Evolutionary conservation across 1,140 invertebrate genomes (phyloP).

Genomic region (Lethrus apterus): DNA sequence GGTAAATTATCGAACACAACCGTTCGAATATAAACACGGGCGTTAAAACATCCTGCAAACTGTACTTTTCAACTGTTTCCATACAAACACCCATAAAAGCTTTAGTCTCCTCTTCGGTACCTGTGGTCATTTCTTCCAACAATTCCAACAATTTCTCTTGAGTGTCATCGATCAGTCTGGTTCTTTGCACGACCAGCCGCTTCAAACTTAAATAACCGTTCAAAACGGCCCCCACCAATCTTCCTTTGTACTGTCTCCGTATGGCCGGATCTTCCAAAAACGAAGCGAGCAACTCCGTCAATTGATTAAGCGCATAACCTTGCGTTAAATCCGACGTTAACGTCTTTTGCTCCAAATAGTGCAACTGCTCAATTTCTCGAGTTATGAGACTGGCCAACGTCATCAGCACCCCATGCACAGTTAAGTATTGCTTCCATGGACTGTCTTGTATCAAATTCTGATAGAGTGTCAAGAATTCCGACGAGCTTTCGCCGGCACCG

Average conservation of each 20-base stretch:
- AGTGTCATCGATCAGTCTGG: constrained; percentile 91
- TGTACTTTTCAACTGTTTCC: constrained; percentile 91
- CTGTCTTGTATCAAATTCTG: constrained; percentile 74
- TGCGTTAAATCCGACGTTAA: constrained; percentile 90
- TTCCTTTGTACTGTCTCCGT: constrained; percentile 82
- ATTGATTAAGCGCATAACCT: constrained; percentile 80
- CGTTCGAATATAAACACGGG: constrained; percentile 97
- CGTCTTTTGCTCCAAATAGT: constrained; percentile 81
- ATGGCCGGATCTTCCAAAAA: constrained; percentile 77
- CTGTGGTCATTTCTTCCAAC: constrained; percentile 93
- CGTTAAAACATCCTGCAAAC: constrained; percentile 84
- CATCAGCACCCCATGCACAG: constrained; percentile 75
- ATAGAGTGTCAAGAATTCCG: constrained; percentile 85
- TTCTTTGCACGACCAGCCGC: constrained; percentile 88
- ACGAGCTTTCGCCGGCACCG: constrained; percentile 78
- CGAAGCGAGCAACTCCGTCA: constrained; percentile 79
- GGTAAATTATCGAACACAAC: constrained; percentile 94
- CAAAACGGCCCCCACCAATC: constrained; percentile 79
- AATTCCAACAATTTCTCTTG: constrained; percentile 92
- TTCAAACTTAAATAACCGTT: constrained; percentile 90
- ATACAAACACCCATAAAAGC: constrained; percentile 97
- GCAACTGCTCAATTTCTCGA: constrained; percentile 78
- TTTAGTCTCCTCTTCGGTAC: constrained; percentile 90
- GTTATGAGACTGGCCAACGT: constrained; percentile 81
- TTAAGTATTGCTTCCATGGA: constrained; percentile 90